A percentile compares a stretch with the other conserved stretches of the same genome.
Evolutionary conservation across 2,888 invertebrate species (phyloP).

Genomic region (Periphyllus acericola): DNA sequence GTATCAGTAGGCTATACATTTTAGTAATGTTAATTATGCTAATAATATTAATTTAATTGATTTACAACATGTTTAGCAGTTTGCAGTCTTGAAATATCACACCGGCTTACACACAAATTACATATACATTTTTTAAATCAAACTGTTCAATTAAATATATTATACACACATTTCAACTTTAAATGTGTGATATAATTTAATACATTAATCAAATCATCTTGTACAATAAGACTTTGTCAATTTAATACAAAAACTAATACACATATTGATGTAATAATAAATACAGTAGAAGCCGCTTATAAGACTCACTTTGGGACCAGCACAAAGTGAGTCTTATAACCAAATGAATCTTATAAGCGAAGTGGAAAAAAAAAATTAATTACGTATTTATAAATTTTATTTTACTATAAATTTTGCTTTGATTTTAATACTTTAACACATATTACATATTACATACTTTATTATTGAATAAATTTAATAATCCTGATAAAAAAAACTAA

Average conservation of each 20-base stretch:
- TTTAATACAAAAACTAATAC: background rate
- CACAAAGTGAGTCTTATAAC: too few species aligned
- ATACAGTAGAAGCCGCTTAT: too few species aligned
- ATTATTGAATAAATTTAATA: too few species aligned
- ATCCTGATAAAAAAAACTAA: too few species aligned
- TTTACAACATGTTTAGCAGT: slow-evolving; percentile 28
- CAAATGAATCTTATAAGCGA: too few species aligned
- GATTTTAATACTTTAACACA: too few species aligned
- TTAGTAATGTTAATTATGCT: background rate
- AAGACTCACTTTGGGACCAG: too few species aligned
- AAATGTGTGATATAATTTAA: background rate
- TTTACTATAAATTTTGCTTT: too few species aligned
- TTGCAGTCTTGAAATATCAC: slow-evolving; percentile 52
- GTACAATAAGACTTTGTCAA: background rate
- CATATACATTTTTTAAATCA: background rate
- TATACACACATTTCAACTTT: background rate
- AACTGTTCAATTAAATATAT: slow-evolving; percentile 29
- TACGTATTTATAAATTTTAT: too few species aligned
- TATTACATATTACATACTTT: too few species aligned
- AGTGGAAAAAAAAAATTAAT: too few species aligned
- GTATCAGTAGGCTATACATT: background rate
- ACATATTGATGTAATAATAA: background rate
- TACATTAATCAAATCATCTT: background rate
- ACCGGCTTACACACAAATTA: slow-evolving; percentile 21
- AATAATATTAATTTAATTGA: background rate